phyloP scores from a whole-genome alignment of 2,113 vertebrate species.

The Atrichornis clamosus region DNA sequence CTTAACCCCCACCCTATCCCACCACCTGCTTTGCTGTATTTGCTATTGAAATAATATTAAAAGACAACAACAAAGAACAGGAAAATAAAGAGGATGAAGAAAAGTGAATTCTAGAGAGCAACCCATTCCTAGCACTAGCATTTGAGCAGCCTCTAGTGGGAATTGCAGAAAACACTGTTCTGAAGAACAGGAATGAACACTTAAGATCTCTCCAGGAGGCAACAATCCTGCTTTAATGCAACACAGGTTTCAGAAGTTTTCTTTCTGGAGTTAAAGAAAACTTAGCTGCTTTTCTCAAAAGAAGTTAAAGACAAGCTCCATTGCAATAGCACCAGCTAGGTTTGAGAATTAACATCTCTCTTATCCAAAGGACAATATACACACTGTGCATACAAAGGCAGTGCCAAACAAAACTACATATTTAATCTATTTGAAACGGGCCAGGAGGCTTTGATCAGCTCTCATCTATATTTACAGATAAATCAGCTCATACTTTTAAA shows the following conservation, averaged over 20 bases:
- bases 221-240: not conserved
- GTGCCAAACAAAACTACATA: not conserved
- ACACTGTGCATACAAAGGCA: not conserved
- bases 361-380: not conserved
- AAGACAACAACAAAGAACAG: not conserved
- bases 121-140: not conserved
- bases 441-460: not conserved
- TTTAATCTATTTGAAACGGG: not conserved
- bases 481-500: not conserved
- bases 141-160: conserved; percentile 74
- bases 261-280: not conserved
- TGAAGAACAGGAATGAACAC: not conserved
- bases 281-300: not conserved
- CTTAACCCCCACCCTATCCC: accelerated
- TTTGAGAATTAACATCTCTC: not conserved
- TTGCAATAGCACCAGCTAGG: not conserved
- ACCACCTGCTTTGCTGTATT: not conserved
- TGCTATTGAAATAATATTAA: not conserved
- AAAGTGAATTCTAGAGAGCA: not conserved
- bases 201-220: not conserved
- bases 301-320: not conserved
- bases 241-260: not conserved
- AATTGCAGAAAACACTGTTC: not conserved
- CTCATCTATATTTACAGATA: not conserved
- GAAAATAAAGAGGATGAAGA: not conserved